Percentiles rank a stretch among this genome's conserved stretches.
phyloP scores from a whole-genome alignment of 92 coral and sea anemone species.

The Muricea muricata region DNA sequence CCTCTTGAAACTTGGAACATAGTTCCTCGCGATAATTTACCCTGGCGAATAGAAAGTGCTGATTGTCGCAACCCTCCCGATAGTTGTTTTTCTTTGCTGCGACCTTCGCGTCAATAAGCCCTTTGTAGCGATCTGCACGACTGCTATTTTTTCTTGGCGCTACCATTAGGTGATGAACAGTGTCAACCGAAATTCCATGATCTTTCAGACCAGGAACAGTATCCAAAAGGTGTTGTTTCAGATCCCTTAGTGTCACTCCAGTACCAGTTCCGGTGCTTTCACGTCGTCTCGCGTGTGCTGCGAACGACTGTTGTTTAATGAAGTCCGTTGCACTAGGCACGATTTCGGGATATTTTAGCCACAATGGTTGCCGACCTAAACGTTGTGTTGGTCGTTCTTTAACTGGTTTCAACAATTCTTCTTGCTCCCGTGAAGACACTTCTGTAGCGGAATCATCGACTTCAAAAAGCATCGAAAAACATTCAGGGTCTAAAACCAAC shows the following conservation, averaged over 20 bases:
- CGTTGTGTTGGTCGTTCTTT: not conserved
- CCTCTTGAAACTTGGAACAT: constrained; percentile 24
- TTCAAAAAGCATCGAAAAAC: constrained; percentile 25
- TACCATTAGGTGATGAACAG: constrained; percentile 52
- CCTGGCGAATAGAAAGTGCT: constrained; percentile 44
- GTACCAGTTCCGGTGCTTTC: constrained; percentile 49
- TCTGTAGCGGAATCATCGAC: not conserved
- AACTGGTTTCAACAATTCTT: constrained; percentile 26
- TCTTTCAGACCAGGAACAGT: constrained; percentile 21
- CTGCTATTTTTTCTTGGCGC: constrained; percentile 54
- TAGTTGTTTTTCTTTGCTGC: constrained; percentile 43
- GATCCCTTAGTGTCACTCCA: constrained; percentile 50
- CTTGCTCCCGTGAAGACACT: constrained; percentile 39
- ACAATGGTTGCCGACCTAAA: constrained; percentile 31
- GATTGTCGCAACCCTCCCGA: constrained; percentile 38
- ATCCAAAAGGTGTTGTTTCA: constrained; percentile 49
- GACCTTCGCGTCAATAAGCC: constrained; percentile 58
- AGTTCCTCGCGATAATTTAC: no score
- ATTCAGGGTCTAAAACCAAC: constrained; percentile 40
- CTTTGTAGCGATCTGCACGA: constrained; percentile 58
- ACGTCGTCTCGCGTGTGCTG: constrained; percentile 50
- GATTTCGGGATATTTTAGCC: constrained; percentile 48
- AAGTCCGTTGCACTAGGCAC: constrained; percentile 43
- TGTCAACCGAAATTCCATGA: constrained; percentile 52
- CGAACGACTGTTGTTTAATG: constrained; percentile 56